Evolutionary conservation across 2,797 vertebrate genomes (phyloP).

Genomic region (Erethizon dorsatum): DNA sequence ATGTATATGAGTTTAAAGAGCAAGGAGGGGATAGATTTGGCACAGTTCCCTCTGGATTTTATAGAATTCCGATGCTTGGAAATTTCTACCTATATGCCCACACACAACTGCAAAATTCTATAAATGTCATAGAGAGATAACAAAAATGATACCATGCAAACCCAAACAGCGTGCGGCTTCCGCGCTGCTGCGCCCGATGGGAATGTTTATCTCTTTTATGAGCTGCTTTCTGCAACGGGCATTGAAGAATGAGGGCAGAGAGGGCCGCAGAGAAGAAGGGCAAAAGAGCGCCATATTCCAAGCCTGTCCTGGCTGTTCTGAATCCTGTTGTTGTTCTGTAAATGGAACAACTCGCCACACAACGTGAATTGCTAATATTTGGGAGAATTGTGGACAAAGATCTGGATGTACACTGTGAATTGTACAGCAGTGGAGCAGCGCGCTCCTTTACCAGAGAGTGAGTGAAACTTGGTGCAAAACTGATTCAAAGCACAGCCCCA

Average conservation of each 20-base stretch:
- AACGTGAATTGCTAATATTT: conserved; percentile 81
- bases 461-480: conserved; percentile 86
- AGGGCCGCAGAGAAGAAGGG: not conserved
- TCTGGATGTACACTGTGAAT: conserved; percentile 86
- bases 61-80: conserved; percentile 76
- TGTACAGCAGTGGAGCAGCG: conserved; percentile 87
- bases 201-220: conserved; percentile 27
- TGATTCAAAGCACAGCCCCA: conserved; percentile 81
- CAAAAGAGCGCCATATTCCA: not conserved
- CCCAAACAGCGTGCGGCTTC: conserved; percentile 39
- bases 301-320: conserved; percentile 56
- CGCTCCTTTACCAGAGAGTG: conserved; percentile 86
- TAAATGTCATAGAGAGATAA: conserved; percentile 8
- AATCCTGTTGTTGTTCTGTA: conserved; percentile 83
- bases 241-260: not conserved
- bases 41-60: conserved; percentile 65
- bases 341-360: conserved; percentile 79
- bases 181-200: not conserved
- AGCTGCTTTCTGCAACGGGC: not conserved
- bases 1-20: conserved; percentile 71
- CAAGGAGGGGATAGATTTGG: conserved; percentile 66
- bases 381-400: conserved; percentile 81
- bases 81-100: conserved; percentile 16
- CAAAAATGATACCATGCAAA: conserved; percentile 53
- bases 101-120: conserved; percentile 54